Evolutionary conservation across 2,113 vertebrate genomes (phyloP), one percentile per base, ranked within the genome.

Genomic region (Cryptomyrus ogoouensis): DNA sequence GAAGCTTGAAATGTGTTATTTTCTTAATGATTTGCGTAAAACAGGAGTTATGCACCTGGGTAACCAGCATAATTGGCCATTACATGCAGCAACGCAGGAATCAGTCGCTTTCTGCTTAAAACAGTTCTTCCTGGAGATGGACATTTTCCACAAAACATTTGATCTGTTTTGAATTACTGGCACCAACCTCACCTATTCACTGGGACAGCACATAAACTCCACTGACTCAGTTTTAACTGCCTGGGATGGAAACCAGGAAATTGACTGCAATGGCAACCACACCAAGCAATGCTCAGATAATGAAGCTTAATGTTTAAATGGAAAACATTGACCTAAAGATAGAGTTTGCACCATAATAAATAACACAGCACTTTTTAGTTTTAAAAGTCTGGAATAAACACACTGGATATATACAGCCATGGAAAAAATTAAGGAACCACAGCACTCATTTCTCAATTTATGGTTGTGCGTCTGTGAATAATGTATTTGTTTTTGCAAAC

Each of bases 161-260:
- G 21, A n/a, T 50, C 83, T 86, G 83, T 50, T 86, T 86, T 86
- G 24, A 86, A 50, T 86, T 50, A 50, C 44, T 47, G 83, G 44
- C 83, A 86, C 12, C 4, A 27, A 12, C 5, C 44, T 44, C 17
- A 44, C 21, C 24, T 46, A 49, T 5, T 50, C 83, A 86, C 19
- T 49, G 47, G 47, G 10, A 47, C 44, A 50, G 19, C 44, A 5
- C 47, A 49, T 42, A 42, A 80, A 80, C 31, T 80, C 74, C 74
- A 35, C 35, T 80, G 74, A 19, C 35, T 80, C 74, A 80, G 74
- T 39, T 35, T 80, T 80, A 39, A 35, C 31, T 77, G 70, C 13
- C 27, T 31, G 31, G 15, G 74, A 42, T 80, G 74, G 35, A 80
- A 80, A 80, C 21, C 47, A 86, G 83, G 47, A 86, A 86, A 80